Evolutionary conservation across 2,888 invertebrate genomes (phyloP), one percentile per base, ranked within the genome.

Genomic region (Athalia cordata): DNA sequence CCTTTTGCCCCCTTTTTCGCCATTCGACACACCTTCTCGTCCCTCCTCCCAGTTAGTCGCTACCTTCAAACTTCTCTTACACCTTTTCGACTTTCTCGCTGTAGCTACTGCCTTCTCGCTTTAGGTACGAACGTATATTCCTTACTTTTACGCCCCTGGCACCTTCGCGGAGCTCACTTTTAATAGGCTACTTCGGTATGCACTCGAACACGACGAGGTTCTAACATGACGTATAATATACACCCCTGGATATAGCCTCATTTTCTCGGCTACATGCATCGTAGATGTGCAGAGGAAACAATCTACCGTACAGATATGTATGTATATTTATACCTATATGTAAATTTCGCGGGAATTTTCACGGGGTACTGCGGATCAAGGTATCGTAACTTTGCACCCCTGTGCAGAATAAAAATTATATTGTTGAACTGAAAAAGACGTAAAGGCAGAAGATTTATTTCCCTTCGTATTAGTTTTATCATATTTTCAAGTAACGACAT

Each of bases 151-250:
- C 65, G 62, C 64, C 45, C 43, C 64, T 64, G 64, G 55, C 65
- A 61, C 76, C 78, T 75, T 67, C n/a, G 67, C 78, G 52, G 13
- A 55, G 78, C 61, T 57, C 67, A 78, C 78, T 67, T 76, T 78
- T 78, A 78, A 78, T 80, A 81, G 77, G 78, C 79, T 76, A 80
- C 82, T 81, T 67, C 75, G 77, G 75, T 79, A 78, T 79, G 80
- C 80, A 79, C 80, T 81, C 67, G 67, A 68, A 78, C 77, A 75
- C 79, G 79, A 81, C 79, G 80, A 78, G 78, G 79, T 79, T 80
- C 76, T 74, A 70, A 45, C 75, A 64, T 57, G 75, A 75, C 62
- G 64, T 59, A 45, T 72, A 72, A 49, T 75, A 75, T 75, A 50
- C 64, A 15, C 50, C 13, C 75, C n/a, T 75, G 62, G 68, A 68